A percentile compares a stretch with the other conserved stretches of the same genome.
phyloP scores from a whole-genome alignment of 2,113 vertebrate genomes.

The Spermophilus dauricus region DNA sequence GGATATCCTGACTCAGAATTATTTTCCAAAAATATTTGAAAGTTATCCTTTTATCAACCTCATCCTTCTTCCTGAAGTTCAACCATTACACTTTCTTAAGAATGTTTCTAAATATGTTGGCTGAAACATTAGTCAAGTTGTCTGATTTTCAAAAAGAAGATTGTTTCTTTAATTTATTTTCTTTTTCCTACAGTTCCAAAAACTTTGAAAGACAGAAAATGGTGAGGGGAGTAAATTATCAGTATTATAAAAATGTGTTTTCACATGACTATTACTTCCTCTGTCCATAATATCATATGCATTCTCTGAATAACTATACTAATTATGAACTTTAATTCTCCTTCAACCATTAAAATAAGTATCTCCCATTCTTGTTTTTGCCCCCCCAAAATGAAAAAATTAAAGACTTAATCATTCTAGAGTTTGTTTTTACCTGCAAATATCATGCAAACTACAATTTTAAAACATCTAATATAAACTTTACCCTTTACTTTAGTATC shows the following conservation, averaged over 20 bases:
- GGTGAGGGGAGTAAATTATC: background rate
- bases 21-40: background rate
- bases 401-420: background rate
- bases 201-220: background rate
- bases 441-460: background rate
- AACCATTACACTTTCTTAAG: background rate
- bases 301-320: conserved; percentile 14
- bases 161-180: background rate
- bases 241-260: background rate
- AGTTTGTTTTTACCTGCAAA: background rate
- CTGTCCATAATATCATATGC: background rate
- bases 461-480: background rate
- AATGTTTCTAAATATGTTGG: conserved; percentile 20
- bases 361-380: background rate
- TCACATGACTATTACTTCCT: background rate
- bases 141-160: background rate
- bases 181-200: background rate
- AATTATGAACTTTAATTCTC: conserved; percentile 14
- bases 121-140: background rate
- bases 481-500: background rate
- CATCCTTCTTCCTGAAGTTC: background rate
- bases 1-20: background rate
- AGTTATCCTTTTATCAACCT: background rate
- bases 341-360: conserved; percentile 7
- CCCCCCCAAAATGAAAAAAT: background rate